A percentile compares a stretch with the other conserved stretches of the same genome.
Evolutionary conservation across 2,797 vertebrate genomes (phyloP).

Genomic region (Triplophysa yarkandensis): DNA sequence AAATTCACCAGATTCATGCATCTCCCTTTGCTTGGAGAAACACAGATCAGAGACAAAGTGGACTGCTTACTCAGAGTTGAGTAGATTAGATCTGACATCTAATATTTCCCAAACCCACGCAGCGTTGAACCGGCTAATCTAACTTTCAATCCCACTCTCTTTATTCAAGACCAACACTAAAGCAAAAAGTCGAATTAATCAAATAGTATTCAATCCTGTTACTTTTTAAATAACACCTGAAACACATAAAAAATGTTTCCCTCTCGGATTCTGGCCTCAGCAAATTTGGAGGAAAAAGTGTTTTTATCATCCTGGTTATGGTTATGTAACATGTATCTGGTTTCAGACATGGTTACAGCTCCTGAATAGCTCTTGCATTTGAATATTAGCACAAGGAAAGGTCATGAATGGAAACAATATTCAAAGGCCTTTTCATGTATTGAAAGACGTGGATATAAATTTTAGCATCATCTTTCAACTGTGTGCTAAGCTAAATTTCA

Average conservation of each 20-base stretch:
- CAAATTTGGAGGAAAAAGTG: conserved; percentile 8
- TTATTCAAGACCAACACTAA: conserved; percentile 30
- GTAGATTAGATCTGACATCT: conserved; percentile 52
- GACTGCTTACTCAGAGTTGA: conserved; percentile 35
- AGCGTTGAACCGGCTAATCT: conserved; percentile 45
- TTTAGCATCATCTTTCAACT: background rate
- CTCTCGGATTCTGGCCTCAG: background rate
- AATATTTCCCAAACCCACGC: conserved; percentile 49
- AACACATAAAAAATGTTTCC: conserved; percentile 20
- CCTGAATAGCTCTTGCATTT: conserved; percentile 3
- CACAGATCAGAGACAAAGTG: conserved; percentile 24
- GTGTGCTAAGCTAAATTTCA: background rate
- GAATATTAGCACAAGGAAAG: background rate
- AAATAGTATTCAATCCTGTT: conserved; percentile 25
- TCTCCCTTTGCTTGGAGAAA: conserved; percentile 35
- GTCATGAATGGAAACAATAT: background rate
- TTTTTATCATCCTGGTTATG: conserved; percentile 5
- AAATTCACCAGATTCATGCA: conserved; percentile 40
- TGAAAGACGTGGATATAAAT: conserved; percentile 17
- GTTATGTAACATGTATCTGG: background rate
- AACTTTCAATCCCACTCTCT: conserved; percentile 30
- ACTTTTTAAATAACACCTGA: conserved; percentile 29
- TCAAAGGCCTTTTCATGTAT: conserved; percentile 10
- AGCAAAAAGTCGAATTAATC: conserved; percentile 19
- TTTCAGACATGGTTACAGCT: conserved; percentile 6